Conservation (phyloP, 1,140 invertebrate species). For the Mactra quadrangularis region DNA sequence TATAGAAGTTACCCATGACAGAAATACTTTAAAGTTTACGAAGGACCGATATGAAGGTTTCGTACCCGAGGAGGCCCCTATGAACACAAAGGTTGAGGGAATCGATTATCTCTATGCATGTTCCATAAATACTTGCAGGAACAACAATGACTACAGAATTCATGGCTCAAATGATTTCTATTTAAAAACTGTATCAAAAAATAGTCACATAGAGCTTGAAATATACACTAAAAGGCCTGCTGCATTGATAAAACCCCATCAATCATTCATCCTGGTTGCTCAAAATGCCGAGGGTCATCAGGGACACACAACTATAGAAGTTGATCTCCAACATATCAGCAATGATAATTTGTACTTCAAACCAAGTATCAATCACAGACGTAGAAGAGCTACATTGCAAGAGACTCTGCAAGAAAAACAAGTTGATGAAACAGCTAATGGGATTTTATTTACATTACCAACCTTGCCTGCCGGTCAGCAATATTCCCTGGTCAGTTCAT, state of each 20-base stretch:
- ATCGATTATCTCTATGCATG: constrained; percentile 33
- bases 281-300: constrained; percentile 8
- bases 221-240: constrained; percentile 18
- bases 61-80: neutral
- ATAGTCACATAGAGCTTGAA: constrained; percentile 23
- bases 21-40: constrained; percentile 8
- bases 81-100: constrained; percentile 33
- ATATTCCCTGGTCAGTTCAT: constrained; percentile 15
- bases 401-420: neutral
- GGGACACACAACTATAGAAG: constrained; percentile 23
- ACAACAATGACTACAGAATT: constrained; percentile 44
- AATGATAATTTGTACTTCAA: constrained; percentile 14
- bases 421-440: constrained; percentile 20
- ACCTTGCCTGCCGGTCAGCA: neutral
- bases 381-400: constrained; percentile 11
- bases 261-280: constrained; percentile 35
- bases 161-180: constrained; percentile 33
- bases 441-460: neutral
- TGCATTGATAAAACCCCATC: too few relatives aligned
- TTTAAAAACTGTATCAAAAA: constrained; percentile 21
- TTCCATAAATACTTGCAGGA: neutral
- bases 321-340: neutral
- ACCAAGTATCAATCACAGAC: neutral
- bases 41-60: constrained; percentile 4
- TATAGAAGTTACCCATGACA: constrained; percentile 9